These are phyloP conservation scores for Panulirus ornatus DNA, from an alignment of 1,140 invertebrate species.

Conservation along the genomic window DNA sequence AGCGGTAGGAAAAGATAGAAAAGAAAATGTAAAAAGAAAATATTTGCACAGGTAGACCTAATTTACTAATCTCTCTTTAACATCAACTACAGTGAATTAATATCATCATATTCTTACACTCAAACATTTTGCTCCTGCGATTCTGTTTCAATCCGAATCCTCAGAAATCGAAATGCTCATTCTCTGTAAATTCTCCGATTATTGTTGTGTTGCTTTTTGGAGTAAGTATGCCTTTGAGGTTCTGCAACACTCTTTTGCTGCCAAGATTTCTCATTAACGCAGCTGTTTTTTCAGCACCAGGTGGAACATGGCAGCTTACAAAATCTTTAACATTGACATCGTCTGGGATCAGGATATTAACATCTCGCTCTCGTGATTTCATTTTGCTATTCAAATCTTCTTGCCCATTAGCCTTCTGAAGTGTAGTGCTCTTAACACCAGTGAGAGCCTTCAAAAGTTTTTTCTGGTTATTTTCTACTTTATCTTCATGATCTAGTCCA, in stretches of 20 bases:
- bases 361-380: not conserved
- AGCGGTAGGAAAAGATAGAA: too few relatives aligned
- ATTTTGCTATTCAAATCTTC: not conserved
- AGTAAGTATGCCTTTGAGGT: not conserved
- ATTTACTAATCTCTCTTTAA: not conserved
- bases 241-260: not conserved
- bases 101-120: too few relatives aligned
- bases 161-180: conserved; percentile 5
- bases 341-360: conserved; percentile 33
- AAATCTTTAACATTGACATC: conserved; percentile 59
- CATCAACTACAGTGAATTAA: not conserved
- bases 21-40: not conserved
- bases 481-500: conserved; percentile 56
- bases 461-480: conserved; percentile 53
- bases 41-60: not conserved
- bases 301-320: conserved; percentile 51
- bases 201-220: conserved; percentile 53
- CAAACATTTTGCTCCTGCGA: conserved; percentile 25
- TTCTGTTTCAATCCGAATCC: conserved; percentile 48
- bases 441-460: conserved; percentile 41
- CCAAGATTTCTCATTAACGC: conserved; percentile 32
- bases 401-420: not conserved
- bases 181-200: conserved; percentile 44
- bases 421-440: not conserved
- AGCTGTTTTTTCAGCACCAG: conserved; percentile 51